Conservation (phyloP, 92 coral and sea anemone species). For the Umimayanthus kanabou region DNA sequence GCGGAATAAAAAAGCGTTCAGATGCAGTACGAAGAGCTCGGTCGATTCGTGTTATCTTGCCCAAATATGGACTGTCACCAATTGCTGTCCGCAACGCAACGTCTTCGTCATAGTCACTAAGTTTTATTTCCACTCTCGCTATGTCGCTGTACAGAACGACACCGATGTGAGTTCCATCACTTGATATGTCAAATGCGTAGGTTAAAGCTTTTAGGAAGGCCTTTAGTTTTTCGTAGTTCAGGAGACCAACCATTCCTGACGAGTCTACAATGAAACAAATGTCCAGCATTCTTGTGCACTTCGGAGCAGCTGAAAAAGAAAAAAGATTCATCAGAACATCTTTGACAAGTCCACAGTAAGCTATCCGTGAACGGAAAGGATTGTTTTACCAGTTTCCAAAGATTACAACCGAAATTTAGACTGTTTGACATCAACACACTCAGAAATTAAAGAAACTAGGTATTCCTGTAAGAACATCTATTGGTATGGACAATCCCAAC, state of each 20-base stretch:
- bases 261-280: constrained; percentile 74
- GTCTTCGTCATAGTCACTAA: constrained; percentile 48
- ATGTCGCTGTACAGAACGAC: constrained; percentile 72
- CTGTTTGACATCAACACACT: no score
- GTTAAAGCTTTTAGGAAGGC: constrained; percentile 64
- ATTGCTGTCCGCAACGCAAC: constrained; percentile 60
- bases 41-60: constrained; percentile 68
- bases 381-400: neutral
- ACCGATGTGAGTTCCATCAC: constrained; percentile 64
- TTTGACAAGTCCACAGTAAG: neutral
- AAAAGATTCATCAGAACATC: neutral
- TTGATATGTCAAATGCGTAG: constrained; percentile 54
- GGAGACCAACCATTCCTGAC: constrained; percentile 64
- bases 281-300: constrained; percentile 62
- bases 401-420: neutral
- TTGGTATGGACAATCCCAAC: neutral
- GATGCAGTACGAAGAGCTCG: constrained; percentile 63
- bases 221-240: constrained; percentile 64
- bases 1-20: constrained; percentile 48
- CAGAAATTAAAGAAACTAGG: no score
- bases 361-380: neutral
- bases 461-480: neutral
- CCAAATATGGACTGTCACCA: constrained; percentile 59
- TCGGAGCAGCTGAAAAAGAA: constrained; percentile 42
- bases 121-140: constrained; percentile 61